phyloP scores from a whole-genome alignment of 2,113 vertebrate species.

The Pomatorhinus ruficollis region DNA sequence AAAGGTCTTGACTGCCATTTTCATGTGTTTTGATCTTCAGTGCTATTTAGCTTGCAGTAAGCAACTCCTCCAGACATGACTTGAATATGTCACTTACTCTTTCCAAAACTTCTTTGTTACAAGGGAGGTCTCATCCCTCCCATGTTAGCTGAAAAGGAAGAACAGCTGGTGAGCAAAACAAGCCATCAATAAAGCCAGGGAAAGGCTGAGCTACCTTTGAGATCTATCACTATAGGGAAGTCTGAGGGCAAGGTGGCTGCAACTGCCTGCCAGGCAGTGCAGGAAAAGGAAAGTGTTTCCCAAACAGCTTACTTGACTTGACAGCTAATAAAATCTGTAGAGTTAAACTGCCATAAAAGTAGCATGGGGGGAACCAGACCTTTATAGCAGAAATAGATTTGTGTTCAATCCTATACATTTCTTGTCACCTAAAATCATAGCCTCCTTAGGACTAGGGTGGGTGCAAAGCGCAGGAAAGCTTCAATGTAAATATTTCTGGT shows the following conservation, averaged over 20 bases:
- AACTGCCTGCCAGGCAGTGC: background rate
- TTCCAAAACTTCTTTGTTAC: background rate
- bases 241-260: background rate
- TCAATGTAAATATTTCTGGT: background rate
- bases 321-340: constrained; percentile 30
- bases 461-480: background rate
- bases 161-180: background rate
- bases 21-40: background rate
- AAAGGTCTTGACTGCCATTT: background rate
- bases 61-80: background rate
- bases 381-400: background rate
- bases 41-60: background rate
- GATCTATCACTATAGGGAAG: background rate
- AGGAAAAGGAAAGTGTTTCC: background rate
- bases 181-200: background rate
- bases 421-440: background rate
- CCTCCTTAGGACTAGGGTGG: background rate
- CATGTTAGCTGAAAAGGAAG: background rate
- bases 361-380: background rate
- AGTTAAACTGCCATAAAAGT: constrained; percentile 7
- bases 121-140: background rate
- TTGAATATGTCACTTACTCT: background rate
- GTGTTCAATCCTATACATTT: background rate
- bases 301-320: background rate
- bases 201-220: background rate